phyloP scores from a whole-genome alignment of 2,113 vertebrate species.

The Aleadryas rufinucha region DNA sequence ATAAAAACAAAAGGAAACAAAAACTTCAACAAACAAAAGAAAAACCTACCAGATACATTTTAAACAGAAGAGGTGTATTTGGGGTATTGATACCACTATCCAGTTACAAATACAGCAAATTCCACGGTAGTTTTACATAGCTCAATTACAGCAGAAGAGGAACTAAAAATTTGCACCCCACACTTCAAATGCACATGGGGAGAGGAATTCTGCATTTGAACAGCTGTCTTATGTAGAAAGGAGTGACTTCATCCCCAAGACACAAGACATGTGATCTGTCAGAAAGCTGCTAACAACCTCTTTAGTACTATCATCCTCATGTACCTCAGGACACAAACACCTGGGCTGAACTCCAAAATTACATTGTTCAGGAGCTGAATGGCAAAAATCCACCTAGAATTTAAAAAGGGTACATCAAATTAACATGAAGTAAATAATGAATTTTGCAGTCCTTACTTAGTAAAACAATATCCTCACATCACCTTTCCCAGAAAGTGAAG shows the following conservation, averaged over 20 bases:
- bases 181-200: neutral
- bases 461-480: neutral
- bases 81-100: neutral
- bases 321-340: neutral
- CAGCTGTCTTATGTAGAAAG: neutral
- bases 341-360: neutral
- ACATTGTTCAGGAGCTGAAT: neutral
- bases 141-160: neutral
- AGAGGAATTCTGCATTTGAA: neutral
- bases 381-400: neutral
- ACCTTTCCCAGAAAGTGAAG: constrained; percentile 29
- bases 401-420: neutral
- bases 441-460: neutral
- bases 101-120: neutral
- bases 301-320: neutral
- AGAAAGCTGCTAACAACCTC: neutral
- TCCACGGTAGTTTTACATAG: neutral
- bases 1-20: neutral
- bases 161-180: neutral
- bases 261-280: neutral
- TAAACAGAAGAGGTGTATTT: neutral
- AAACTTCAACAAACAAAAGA: neutral
- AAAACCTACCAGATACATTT: neutral
- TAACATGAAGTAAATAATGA: neutral
- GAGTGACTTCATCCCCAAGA: neutral